Base-by-base conservation (phyloP, 2,113 vertebrate species). In the Oreocharis arfaki region DNA sequence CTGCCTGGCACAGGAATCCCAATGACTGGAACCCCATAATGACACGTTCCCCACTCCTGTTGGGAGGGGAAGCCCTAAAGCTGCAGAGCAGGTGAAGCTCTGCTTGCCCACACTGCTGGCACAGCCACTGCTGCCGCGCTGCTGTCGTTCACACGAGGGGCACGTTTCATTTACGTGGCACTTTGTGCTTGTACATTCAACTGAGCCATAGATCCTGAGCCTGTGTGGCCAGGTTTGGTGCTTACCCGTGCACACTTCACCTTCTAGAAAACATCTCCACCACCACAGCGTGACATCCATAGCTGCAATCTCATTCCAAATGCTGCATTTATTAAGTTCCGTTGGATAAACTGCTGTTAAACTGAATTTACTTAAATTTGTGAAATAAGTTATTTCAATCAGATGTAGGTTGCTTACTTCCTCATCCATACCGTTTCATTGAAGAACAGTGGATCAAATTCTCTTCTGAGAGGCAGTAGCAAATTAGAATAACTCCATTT, bases 401-500 rank as follows among this genome's bases (percentile, higher is more conserved):
- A 78, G 42, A 27, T n/a, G 33, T 3, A 27, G 30, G 16, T 80
- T 50, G 30, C 52, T 86, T 86, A 53, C 39, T 88, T 27, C 13
- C 74, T 90, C 46, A 57, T 39, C 64, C 64, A 13, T 32, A 28
- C 4, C 19, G 60, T 59, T 84, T 33, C 22, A 13, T 4, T 77
- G 55, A 60, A 81, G 47, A 77, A 64, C 13, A 21, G 47, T 47
- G 86, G 60, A 78, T 91, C 52, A 89, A 87, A 75, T 91, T 70
- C 22, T 70, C 18, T 39, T 92, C 89, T 74, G 10, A 35, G 71
- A 77, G 59, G 69, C 63, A 59, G 46, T 9, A 70, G 46, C 28
- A 89, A 93, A 77, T 87, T 78, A 91, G 23, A 95, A 56, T 87
- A 92, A 71, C 56, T 93, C 65, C 10, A 16, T 87, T 84, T 91